Evolutionary conservation across 2,888 invertebrate species (phyloP), one percentile per base, ranked within the genome.

Genomic region (Lottia gigantea): DNA sequence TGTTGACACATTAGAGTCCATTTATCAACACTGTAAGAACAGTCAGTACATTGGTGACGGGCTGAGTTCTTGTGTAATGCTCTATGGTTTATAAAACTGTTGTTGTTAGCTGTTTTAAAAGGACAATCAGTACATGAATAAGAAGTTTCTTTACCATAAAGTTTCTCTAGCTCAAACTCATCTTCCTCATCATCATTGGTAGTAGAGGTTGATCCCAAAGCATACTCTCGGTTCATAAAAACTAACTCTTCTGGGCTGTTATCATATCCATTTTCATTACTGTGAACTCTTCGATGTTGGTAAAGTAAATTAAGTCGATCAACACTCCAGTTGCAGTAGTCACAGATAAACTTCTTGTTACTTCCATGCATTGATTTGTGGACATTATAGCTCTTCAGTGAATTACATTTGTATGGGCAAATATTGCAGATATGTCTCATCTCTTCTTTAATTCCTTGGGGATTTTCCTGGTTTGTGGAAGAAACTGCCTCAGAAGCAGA

Each of bases 301-400:
- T 81, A 82, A 66, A 86, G 69, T 15, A 84, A 73, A 66, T 82
- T 82, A 2, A 85, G 74, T 62, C 82, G 71, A 68, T 85, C 82
- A 25, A 82, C 79, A 73, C 84, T 84, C 85, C 85, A 86, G 77
- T 83, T 82, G 73, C 86, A 86, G 71, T 78, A 82, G 69, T 86
- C 85, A 74, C 86, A 86, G 31, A 78, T 80, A 72, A 83, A 86
- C 46, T 82, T 81, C 31, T 74, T 75, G 68, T 76, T 81, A 25
- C 79, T 55, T 14, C 82, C 82, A 78, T 85, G 85, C 80, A 83
- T 80, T 66, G 79, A 79, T n/a, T 78, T 76, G 71, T 85, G 85
- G 25, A 81, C 79, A 67, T 78, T 79, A 68, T 79, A 83, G 69
- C 80, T 78, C 68, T 82, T 80, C n/a, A 81, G 71, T 16, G 80